Conservation (phyloP, 2,888 invertebrate species). For the Brachypalpus laphriformis region DNA sequence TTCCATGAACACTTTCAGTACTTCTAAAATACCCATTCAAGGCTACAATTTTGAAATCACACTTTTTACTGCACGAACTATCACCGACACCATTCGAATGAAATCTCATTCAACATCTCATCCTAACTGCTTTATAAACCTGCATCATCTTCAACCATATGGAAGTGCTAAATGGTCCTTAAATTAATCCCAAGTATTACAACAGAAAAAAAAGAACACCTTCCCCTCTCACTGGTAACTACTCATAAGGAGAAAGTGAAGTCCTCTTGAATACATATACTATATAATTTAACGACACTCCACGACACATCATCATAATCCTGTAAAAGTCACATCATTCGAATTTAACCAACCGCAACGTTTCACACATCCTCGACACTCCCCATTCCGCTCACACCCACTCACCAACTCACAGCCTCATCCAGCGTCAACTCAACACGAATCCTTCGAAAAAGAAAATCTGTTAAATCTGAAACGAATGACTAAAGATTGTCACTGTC, state of each 20-base stretch:
- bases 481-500: conserved; percentile 70
- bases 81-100: background rate
- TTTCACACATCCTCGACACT: conserved; percentile 48
- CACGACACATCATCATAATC: conserved; percentile 69
- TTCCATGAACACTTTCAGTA: too few species aligned
- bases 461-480: conserved; percentile 63
- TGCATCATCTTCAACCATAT: conserved; percentile 55
- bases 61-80: background rate
- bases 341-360: conserved; percentile 69
- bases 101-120: background rate
- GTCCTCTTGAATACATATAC: conserved; percentile 59
- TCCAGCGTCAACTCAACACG: background rate
- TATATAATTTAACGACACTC: conserved; percentile 61
- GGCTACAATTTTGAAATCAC: background rate
- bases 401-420: too few species aligned
- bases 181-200: conserved; percentile 67
- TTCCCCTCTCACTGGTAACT: conserved; percentile 18
- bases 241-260: conserved; percentile 77
- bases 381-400: background rate
- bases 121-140: conserved; percentile 55
- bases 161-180: conserved; percentile 63
- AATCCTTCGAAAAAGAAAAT: conserved; percentile 39
- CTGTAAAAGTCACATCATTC: conserved; percentile 71
- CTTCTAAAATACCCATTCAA: too few species aligned
- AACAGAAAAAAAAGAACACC: conserved; percentile 39